A percentile compares a stretch with the other conserved stretches of the same genome.
Evolutionary conservation across 2,888 invertebrate genomes (phyloP).

Genomic region (Octonoba sinensis): DNA sequence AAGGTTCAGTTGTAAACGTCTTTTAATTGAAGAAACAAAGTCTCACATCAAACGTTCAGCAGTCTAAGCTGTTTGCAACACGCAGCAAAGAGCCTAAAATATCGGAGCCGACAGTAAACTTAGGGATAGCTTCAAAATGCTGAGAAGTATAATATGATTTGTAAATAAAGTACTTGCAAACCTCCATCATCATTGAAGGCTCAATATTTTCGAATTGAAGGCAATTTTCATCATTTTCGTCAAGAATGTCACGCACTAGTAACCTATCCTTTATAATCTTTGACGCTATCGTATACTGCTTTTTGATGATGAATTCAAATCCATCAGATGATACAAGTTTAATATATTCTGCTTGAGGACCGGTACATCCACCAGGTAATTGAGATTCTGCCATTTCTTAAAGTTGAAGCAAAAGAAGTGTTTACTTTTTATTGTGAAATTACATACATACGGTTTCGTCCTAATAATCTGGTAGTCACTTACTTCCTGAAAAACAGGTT

Average conservation of each 20-base stretch:
- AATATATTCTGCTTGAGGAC: conserved; percentile 17
- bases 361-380: not conserved
- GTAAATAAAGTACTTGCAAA: conserved; percentile 34
- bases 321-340: conserved; percentile 37
- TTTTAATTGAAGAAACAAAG: too few species aligned
- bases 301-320: conserved; percentile 43
- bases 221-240: conserved; percentile 4
- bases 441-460: too few species aligned
- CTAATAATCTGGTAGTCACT: too few species aligned
- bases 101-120: conserved; percentile 13
- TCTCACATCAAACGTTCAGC: not conserved
- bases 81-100: conserved; percentile 18
- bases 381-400: too few species aligned
- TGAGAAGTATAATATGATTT: conserved; percentile 22
- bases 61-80: conserved; percentile 13
- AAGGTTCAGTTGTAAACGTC: too few species aligned
- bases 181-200: conserved; percentile 18
- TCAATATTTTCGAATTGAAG: conserved; percentile 5
- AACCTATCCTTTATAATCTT: conserved; percentile 26
- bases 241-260: not conserved
- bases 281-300: conserved; percentile 16
- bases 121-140: conserved; percentile 18
- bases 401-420: too few species aligned
- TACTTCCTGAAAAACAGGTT: too few species aligned
- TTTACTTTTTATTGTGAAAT: too few species aligned